Conservation (phyloP, 1,140 invertebrate species). For the Meloidogyne exigua region DNA sequence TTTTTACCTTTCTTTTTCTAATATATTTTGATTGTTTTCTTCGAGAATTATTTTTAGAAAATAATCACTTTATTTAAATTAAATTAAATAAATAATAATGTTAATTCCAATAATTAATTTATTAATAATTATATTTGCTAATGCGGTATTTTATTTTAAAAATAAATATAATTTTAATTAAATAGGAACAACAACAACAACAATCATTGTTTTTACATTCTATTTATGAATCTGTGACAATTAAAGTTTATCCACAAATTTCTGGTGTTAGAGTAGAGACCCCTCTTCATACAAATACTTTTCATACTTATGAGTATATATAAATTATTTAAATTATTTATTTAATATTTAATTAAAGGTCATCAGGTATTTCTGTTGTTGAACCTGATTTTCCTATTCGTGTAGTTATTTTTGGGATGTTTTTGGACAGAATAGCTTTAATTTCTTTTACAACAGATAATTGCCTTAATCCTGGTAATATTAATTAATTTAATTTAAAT, state of each 20-base stretch:
- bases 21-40: too few species aligned
- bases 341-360: constrained; percentile 24
- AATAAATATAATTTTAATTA: not conserved
- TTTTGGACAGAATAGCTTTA: constrained; percentile 50
- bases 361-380: constrained; percentile 55
- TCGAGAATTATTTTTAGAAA: too few species aligned
- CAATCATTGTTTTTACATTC: constrained; percentile 10
- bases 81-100: too few species aligned
- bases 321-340: too few species aligned
- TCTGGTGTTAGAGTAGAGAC: constrained; percentile 53
- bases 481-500: constrained; percentile 39
- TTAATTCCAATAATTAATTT: too few species aligned
- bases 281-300: constrained; percentile 47
- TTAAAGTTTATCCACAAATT: constrained; percentile 56
- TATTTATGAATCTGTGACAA: constrained; percentile 43
- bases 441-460: constrained; percentile 55
- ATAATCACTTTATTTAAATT: too few species aligned
- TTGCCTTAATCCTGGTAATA: constrained; percentile 33
- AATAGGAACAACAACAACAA: not conserved
- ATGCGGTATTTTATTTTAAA: not conserved
- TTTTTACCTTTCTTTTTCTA: too few species aligned
- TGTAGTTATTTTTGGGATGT: constrained; percentile 58
- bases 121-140: too few species aligned
- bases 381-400: constrained; percentile 47
- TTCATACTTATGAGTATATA: constrained; percentile 43